Base-by-base conservation (phyloP, 2,888 invertebrate species). In the Phaedon cochleariae region DNA sequence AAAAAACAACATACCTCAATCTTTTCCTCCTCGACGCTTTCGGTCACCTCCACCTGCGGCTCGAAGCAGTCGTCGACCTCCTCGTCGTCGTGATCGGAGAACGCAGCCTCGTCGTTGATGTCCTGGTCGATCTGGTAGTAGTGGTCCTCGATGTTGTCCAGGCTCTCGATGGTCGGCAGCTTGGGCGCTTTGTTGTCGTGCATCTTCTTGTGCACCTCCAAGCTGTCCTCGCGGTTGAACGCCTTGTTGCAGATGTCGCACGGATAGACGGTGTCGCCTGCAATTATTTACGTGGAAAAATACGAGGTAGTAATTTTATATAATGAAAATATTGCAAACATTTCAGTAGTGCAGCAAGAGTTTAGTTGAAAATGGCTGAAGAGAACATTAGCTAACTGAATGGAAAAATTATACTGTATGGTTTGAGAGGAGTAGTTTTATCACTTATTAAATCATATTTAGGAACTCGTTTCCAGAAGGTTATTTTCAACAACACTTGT, bases 241-340 rank as follows among this genome's bases (percentile, higher is more conserved):
- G 82, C 81, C 73, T 84, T 84, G 67, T 83, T 82, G 70, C 85
- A 85, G 54, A 85, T 80, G 70, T 85, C 82, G 72, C 85, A 85
- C 48, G 83, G 80, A 69, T 83, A 81, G 2, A 84, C 82, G 64
- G 80, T 79, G 65, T 84, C 84, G 1, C 85, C 76, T 76, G n/a
- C 26, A 61, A 54, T 37, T 37, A 7, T 5, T 10, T 31, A 45
- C 15, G 20, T n/a, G 21, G 20, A 15, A 31, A 29, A 15, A 52
- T 57, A 60, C 29, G 12, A n/a, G n/a, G n/a, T n/a, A n/a, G n/a
- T n/a, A n/a, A n/a, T n/a, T n/a, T n/a, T n/a, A n/a, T n/a, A n/a
- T n/a, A n/a, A n/a, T n/a, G n/a, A n/a, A n/a, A n/a, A n/a, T n/a
- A n/a, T n/a, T n/a, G n/a, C n/a, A n/a, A n/a, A n/a, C n/a, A n/a